A percentile compares a stretch with the other conserved stretches of the same genome.
Evolutionary conservation across 1,140 invertebrate genomes (phyloP).

Genomic region (Batillaria attramentaria): DNA sequence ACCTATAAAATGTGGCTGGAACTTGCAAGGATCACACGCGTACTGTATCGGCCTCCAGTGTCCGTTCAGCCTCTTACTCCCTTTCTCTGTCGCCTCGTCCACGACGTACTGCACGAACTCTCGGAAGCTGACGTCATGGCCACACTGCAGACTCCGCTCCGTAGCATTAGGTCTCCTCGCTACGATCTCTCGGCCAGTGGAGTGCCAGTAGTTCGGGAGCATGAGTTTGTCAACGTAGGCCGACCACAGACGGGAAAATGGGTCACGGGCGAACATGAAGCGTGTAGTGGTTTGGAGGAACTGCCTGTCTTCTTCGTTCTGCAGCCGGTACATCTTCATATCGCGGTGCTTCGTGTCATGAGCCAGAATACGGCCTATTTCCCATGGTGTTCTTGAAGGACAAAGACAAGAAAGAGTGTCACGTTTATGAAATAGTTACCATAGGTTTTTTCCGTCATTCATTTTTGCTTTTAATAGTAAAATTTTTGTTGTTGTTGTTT

Average conservation of each 20-base stretch:
- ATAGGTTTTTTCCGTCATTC: too few species aligned
- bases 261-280: constrained; percentile 33
- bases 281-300: not conserved
- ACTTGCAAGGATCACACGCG: constrained; percentile 29
- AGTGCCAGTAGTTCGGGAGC: constrained; percentile 26
- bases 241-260: constrained; percentile 27
- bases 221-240: constrained; percentile 36
- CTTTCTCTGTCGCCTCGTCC: not conserved
- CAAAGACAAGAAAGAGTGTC: not conserved
- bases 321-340: constrained; percentile 15
- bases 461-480: too few species aligned
- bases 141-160: not conserved
- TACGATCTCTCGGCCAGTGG: constrained; percentile 27
- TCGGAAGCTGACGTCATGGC: constrained; percentile 27
- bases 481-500: too few species aligned
- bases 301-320: not conserved
- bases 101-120: constrained; percentile 23
- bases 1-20: constrained; percentile 22
- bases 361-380: not conserved
- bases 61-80: constrained; percentile 23
- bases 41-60: constrained; percentile 26
- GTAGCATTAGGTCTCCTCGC: not conserved
- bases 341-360: not conserved
- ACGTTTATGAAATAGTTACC: too few species aligned
- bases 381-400: not conserved